Percentiles rank a stretch among this genome's conserved stretches.
Conservation (phyloP, 2,888 invertebrate genomes). For the Lepetodrilus schrolli region DNA sequence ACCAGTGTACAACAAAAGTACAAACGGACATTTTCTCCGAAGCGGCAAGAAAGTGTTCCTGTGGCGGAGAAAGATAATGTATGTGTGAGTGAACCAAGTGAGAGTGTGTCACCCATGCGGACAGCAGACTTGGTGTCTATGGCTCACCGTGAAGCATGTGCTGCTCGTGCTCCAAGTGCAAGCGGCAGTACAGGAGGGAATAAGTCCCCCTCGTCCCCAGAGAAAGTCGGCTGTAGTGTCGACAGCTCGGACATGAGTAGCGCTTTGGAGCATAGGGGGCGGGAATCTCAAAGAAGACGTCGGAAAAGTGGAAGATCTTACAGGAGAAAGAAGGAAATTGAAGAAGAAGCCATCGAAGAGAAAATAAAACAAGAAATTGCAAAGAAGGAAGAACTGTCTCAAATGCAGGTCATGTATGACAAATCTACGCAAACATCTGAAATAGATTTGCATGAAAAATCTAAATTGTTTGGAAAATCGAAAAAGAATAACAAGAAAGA, state of each 20-base stretch:
- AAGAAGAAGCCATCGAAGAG: not conserved
- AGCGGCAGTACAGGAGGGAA: conserved; percentile 29
- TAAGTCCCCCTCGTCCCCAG: conserved; percentile 35
- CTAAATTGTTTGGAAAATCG: conserved; percentile 19
- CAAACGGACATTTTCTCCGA: conserved; percentile 42
- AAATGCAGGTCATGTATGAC: conserved; percentile 17
- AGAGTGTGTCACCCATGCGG: too few relatives aligned
- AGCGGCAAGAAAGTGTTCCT: not conserved
- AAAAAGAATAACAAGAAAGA: conserved; percentile 30
- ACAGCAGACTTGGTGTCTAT: not conserved
- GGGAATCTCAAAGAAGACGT: conserved; percentile 33
- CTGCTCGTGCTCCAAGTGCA: conserved; percentile 8
- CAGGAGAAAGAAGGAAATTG: conserved; percentile 28
- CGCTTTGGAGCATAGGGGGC: conserved; percentile 15
- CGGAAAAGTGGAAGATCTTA: conserved; percentile 37
- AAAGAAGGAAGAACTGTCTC: not conserved
- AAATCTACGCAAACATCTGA: conserved; percentile 38
- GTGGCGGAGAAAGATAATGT: conserved; percentile 4
- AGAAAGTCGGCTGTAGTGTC: conserved; percentile 29
- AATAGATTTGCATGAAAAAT: conserved; percentile 21
- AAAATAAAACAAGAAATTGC: not conserved
- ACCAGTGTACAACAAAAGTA: conserved; percentile 42
- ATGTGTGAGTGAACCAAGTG: not conserved
- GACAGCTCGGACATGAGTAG: conserved; percentile 15
- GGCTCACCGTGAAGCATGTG: not conserved